These are phyloP conservation scores for Lophius americanus DNA, from an alignment of 2,797 vertebrate genomes.

Conservation along the genomic window DNA sequence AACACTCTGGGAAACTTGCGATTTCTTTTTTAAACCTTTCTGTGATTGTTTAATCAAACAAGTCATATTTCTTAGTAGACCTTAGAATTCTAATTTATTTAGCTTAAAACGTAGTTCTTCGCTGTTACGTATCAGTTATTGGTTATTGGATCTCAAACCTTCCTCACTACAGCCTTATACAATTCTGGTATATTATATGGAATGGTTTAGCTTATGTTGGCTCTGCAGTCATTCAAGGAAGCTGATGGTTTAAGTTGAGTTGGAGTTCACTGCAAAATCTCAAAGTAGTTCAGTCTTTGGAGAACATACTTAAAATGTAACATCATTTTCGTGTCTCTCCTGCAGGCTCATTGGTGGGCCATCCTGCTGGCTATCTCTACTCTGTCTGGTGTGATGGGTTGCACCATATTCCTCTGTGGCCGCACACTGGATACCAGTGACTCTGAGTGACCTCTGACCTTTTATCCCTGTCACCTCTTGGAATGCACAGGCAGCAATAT, in stretches of 20 bases:
- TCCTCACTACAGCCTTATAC: no score
- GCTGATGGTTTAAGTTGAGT: not conserved
- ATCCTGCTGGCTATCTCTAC: constrained; percentile 79
- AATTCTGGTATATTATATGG: no score
- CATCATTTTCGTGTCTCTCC: not conserved
- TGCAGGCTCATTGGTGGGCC: constrained; percentile 83
- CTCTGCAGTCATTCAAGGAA: not conserved
- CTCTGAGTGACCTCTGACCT: constrained; percentile 34
- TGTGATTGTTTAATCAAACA: no score
- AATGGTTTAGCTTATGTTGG: no score
- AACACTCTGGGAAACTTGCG: no score
- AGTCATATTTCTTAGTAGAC: no score
- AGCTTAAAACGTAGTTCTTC: no score
- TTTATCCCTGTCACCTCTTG: constrained; percentile 1
- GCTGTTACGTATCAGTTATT: no score
- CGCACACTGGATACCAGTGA: constrained; percentile 65
- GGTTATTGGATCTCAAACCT: no score
- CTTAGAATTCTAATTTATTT: no score
- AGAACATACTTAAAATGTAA: not conserved
- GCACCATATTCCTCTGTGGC: constrained; percentile 78
- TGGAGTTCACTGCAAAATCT: not conserved
- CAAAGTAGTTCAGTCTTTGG: not conserved
- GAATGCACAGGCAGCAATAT: not conserved
- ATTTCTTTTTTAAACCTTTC: no score
- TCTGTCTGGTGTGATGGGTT: constrained; percentile 82